A percentile compares a stretch with the other conserved stretches of the same genome.
phyloP scores from a whole-genome alignment of 2,113 vertebrate genomes.

The Emydura subglobosa region DNA sequence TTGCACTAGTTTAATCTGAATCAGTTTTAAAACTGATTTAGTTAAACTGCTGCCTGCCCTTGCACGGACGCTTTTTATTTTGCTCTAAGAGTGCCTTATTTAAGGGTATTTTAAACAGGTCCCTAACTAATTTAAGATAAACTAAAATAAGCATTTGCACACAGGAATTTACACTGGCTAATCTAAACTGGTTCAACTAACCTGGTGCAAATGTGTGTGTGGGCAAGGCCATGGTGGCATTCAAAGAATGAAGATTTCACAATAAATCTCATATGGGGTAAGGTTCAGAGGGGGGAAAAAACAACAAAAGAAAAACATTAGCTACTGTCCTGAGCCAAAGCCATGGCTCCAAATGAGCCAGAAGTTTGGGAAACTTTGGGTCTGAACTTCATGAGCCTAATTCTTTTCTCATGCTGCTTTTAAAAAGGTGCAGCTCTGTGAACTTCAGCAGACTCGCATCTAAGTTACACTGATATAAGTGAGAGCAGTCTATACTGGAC shows the following conservation, averaged over 20 bases:
- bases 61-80: not conserved
- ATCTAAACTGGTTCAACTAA: not conserved
- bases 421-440: not conserved
- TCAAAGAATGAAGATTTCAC: not conserved
- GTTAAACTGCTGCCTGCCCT: not conserved
- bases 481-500: fast-evolving
- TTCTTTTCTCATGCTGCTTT: not conserved
- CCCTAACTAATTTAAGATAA: not conserved
- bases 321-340: not conserved
- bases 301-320: not conserved
- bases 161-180: not conserved
- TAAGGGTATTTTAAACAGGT: not conserved
- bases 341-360: not conserved
- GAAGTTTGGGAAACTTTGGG: not conserved
- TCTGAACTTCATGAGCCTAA: not conserved
- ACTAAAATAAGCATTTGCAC: not conserved
- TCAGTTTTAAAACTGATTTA: not conserved
- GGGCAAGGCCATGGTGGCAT: not conserved
- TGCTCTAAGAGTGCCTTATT: not conserved
- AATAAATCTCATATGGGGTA: not conserved
- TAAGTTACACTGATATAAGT: not conserved
- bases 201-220: not conserved
- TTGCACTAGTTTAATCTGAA: fast-evolving
- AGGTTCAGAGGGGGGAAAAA: not conserved
- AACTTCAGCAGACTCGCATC: fast-evolving